Evolutionary conservation across 2,888 invertebrate species (phyloP), one percentile per base, ranked within the genome.

Genomic region (Diachrysia chrysitis): DNA sequence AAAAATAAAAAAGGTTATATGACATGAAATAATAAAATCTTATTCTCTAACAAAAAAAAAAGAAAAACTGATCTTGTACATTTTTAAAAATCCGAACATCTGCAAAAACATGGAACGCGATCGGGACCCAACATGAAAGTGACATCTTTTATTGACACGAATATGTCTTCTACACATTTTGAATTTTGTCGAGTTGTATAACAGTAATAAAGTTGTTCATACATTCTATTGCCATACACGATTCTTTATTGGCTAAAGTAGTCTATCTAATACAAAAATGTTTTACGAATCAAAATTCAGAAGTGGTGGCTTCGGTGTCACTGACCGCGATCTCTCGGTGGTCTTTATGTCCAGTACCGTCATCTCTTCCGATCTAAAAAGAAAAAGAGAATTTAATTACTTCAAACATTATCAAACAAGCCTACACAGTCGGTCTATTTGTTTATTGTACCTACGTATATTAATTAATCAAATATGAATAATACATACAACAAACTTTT

Each of bases 361-460:
- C 95, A 95, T 95, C 81, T 95, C 95, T 87, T 95, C 95, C 71
- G 91, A 92, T 77, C 95, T 95, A 90, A n/a, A 89, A 90, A 81
- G 1, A 42, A 78, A 58, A 3, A 17, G 9, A 19, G 29, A 17
- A 32, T 17, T 29, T 32, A 55, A 19, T 19, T 48, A 19, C 10
- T 7, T 12, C 4, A n/a, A 42, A n/a, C 2, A n/a, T n/a, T n/a
- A n/a, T n/a, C n/a, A n/a, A n/a, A n/a, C n/a, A n/a, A n/a, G n/a
- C n/a, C n/a, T n/a, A n/a, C n/a, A n/a, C n/a, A n/a, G n/a, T n/a
- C n/a, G n/a, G n/a, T n/a, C n/a, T n/a, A n/a, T n/a, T n/a, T n/a
- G n/a, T n/a, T n/a, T n/a, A n/a, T n/a, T n/a, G n/a, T n/a, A n/a
- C n/a, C n/a, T n/a, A n/a, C n/a, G n/a, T n/a, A n/a, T n/a, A n/a